Evolutionary conservation across 2,888 invertebrate genomes (phyloP).

Genomic region (Lithophane socia): DNA sequence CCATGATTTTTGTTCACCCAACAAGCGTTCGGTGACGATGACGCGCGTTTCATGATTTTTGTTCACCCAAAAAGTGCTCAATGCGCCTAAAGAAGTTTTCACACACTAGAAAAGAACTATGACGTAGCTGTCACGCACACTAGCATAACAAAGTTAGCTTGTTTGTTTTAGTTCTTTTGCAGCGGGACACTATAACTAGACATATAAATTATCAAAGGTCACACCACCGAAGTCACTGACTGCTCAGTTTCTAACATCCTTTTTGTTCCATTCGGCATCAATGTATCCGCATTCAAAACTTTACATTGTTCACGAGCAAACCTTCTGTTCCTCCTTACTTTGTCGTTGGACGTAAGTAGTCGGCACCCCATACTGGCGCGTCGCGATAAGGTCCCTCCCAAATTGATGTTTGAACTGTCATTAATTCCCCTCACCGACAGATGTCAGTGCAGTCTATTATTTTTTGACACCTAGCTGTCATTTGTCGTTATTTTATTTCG

Average conservation of each 20-base stretch:
- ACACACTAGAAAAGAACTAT: no score
- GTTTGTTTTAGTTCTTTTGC: no score
- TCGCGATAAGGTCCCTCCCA: slow-evolving; percentile 83
- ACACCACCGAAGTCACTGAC: background rate
- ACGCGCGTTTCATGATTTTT: no score
- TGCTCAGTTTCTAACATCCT: background rate
- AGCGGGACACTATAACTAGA: no score
- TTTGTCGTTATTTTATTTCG: slow-evolving; percentile 83
- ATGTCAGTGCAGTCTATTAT: slow-evolving; percentile 88
- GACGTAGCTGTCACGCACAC: no score
- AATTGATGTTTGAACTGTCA: slow-evolving; percentile 90
- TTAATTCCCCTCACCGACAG: slow-evolving; percentile 86
- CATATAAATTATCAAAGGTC: background rate
- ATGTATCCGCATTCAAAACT: background rate
- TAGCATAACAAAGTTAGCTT: no score
- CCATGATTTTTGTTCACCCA: no score
- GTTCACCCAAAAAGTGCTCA: no score
- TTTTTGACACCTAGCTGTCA: slow-evolving; percentile 87
- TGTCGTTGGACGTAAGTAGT: slow-evolving; percentile 70
- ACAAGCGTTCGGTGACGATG: no score
- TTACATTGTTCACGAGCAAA: slow-evolving; percentile 13
- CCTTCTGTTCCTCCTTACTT: slow-evolving; percentile 39
- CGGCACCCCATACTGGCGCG: slow-evolving; percentile 80
- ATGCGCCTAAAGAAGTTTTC: no score
- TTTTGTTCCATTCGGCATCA: background rate